A percentile compares a stretch with the other conserved stretches of the same genome.
Conservation (phyloP, 1,140 invertebrate genomes). For the Zaprionus vittiger region DNA sequence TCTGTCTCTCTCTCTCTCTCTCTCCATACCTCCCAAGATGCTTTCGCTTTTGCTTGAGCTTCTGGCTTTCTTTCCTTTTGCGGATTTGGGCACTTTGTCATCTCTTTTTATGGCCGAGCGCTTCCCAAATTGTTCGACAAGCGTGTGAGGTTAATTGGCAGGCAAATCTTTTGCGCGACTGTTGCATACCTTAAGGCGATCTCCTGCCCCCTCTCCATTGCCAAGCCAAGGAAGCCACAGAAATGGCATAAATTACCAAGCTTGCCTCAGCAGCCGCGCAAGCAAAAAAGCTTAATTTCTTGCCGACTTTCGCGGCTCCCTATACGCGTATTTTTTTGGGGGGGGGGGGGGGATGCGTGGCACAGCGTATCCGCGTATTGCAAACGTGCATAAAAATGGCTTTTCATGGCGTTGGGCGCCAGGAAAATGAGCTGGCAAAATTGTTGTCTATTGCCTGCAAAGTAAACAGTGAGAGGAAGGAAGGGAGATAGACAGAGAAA, state of each 20-base stretch:
- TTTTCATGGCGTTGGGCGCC: background rate
- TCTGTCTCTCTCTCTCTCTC: background rate
- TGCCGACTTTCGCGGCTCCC: background rate
- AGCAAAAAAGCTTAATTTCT: conserved; percentile 1
- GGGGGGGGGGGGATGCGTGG: background rate
- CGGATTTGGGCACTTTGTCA: conserved; percentile 43
- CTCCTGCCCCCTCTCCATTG: background rate
- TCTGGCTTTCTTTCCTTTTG: background rate
- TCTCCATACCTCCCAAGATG: background rate
- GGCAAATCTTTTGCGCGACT: conserved; percentile 32
- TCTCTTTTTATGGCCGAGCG: conserved; percentile 38
- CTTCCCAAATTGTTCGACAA: conserved; percentile 34
- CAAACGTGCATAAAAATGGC: background rate
- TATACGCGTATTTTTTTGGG: too few relatives aligned
- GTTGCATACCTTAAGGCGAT: conserved; percentile 41
- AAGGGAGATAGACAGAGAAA: background rate
- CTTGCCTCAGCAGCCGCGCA: background rate
- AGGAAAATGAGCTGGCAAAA: conserved; percentile 5
- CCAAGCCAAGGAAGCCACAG: background rate
- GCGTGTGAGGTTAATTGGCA: conserved; percentile 47
- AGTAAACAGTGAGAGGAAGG: background rate
- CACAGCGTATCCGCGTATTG: background rate
- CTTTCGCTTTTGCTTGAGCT: background rate
- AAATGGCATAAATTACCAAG: conserved; percentile 17
- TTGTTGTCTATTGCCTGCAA: conserved; percentile 3